phyloP scores from a whole-genome alignment of 2,797 vertebrate genomes.

The Craterocephalus amniculus region DNA sequence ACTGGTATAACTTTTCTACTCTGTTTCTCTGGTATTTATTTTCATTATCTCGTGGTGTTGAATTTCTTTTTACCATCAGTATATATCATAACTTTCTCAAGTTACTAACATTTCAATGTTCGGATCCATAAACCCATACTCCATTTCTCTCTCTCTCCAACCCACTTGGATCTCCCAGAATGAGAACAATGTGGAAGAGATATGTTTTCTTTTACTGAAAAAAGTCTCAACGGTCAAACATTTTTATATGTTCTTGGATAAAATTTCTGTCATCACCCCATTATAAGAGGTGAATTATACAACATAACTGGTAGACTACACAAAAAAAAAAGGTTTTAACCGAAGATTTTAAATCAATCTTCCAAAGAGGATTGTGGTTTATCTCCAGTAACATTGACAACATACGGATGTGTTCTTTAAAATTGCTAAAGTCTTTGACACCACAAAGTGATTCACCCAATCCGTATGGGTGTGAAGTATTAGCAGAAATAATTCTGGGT shows the following conservation, averaged over 20 bases:
- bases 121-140: neutral
- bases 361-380: neutral
- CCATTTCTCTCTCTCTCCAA: neutral
- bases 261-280: neutral
- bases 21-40: neutral
- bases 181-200: neutral
- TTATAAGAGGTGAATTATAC: neutral
- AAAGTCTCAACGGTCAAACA: neutral
- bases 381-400: neutral
- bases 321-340: neutral
- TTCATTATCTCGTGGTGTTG: neutral
- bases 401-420: neutral
- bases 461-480: neutral
- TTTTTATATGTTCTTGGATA: slow-evolving; percentile 5
- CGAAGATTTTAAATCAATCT: neutral
- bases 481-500: neutral
- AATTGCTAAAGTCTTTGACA: neutral
- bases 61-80: slow-evolving; percentile 22
- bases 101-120: neutral
- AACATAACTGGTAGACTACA: neutral
- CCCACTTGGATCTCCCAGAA: neutral
- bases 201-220: neutral
- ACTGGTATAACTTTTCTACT: neutral
- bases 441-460: neutral
- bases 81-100: slow-evolving; percentile 9